Evolutionary conservation across 2,888 invertebrate genomes (phyloP), one percentile per base, ranked within the genome.

Genomic region (Sphinx pinastri): DNA sequence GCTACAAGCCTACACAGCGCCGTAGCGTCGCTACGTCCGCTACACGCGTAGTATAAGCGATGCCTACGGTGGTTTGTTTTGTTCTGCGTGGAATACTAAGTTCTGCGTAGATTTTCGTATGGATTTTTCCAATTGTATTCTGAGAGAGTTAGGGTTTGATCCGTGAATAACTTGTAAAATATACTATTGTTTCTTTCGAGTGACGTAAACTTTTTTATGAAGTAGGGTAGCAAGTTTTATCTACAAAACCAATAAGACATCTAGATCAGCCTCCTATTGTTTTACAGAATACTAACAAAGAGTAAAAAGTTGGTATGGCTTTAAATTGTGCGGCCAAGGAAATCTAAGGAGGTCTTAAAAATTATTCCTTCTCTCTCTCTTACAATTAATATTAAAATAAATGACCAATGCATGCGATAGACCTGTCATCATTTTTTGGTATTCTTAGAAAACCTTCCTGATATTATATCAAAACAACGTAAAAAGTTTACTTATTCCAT

Each of bases 11-110:
- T 68, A 67, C 52, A n/a, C 51, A 25, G 49, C 51, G 11, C 47
- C 54, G 68, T 71, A 67, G 66, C 58, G 47, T 47, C 31, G 47
- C 60, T 70, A 71, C 63, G 31, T 52, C 52, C 52, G 58, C 68
- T 47, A 60, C 51, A 59, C 52, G 58, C 47, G 52, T 52, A 63
- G 63, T 63, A 63, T 49, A 63, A 63, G 19, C 49, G 63, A 52
- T 67, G 67, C 67, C 67, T 67, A 54, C 67, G 67, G 52, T 52
- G 67, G 54, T 67, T 67, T 67, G 63, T 63, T 47, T 63, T 49
- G 63, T 49, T 49, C 63, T 63, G 19, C 63, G 63, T 63, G 63
- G 63, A 63, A 63, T 63, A 63, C 63, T 19, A 47, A 63, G 16
- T 49, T 49, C 19, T 8, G 63, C 49, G 16, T 19, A 47, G 63